Evolutionary conservation across 2,888 invertebrate species (phyloP).

Genomic region (Torymus auratus): DNA sequence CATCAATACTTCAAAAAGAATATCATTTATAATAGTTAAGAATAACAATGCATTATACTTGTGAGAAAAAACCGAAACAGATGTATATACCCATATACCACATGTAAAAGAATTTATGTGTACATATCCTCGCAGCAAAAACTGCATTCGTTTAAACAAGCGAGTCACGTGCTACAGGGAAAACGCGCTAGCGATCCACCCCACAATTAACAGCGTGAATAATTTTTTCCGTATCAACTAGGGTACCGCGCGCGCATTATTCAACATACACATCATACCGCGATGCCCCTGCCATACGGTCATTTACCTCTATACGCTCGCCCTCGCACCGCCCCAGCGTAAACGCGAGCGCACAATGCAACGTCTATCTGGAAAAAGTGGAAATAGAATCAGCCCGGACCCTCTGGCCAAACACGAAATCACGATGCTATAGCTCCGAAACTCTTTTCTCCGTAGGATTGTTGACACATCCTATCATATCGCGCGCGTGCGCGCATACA

Average conservation of each 20-base stretch:
- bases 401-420: slow-evolving; percentile 32
- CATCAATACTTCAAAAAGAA: too few species aligned
- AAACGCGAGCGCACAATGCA: neutral
- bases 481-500: neutral
- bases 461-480: slow-evolving; percentile 47
- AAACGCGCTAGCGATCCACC: neutral
- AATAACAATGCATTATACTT: too few species aligned
- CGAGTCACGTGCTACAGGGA: neutral
- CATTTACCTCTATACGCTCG: slow-evolving; percentile 12
- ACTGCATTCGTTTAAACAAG: neutral
- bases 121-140: too few species aligned
- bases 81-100: too few species aligned
- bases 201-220: slow-evolving; percentile 15
- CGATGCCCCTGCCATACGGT: slow-evolving; percentile 3
- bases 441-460: slow-evolving; percentile 36
- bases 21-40: too few species aligned
- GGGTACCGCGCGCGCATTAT: too few species aligned
- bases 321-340: neutral
- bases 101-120: too few species aligned
- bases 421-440: neutral
- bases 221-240: slow-evolving; percentile 3
- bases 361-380: neutral
- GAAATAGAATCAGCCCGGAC: neutral
- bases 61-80: too few species aligned
- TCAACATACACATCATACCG: neutral